Evolutionary conservation across 2,113 vertebrate species (phyloP).

Genomic region (Mirounga angustirostris): DNA sequence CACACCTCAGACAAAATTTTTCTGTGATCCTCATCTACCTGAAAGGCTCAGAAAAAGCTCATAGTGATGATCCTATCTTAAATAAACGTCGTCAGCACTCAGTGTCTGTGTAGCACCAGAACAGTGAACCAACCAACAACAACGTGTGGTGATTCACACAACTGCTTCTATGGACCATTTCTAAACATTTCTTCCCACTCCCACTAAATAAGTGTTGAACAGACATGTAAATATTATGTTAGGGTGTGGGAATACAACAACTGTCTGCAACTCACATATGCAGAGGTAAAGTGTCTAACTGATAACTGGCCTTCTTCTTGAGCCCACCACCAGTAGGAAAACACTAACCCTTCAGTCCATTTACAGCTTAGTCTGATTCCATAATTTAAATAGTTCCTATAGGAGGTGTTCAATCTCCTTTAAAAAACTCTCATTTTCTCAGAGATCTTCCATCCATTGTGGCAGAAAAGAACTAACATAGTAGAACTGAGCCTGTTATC

Average conservation of each 20-base stretch:
- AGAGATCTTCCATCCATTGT: neutral
- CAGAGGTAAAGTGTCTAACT: neutral
- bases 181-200: neutral
- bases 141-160: neutral
- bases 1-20: neutral
- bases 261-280: neutral
- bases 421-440: neutral
- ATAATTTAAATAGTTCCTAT: neutral
- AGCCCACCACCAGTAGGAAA: neutral
- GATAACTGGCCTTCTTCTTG: neutral
- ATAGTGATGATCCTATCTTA: neutral
- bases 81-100: neutral
- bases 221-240: neutral
- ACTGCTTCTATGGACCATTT: slow-evolving; percentile 15
- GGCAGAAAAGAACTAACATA: neutral
- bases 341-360: neutral
- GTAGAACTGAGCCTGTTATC: neutral
- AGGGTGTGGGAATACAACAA: neutral
- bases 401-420: neutral
- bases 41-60: neutral
- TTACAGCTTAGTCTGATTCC: neutral
- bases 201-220: neutral
- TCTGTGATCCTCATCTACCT: neutral
- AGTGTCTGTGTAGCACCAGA: neutral
- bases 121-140: neutral